These are phyloP conservation scores for Tolmerus cingulatus DNA, from an alignment of 2,888 invertebrate species.

Conservation along the genomic window DNA sequence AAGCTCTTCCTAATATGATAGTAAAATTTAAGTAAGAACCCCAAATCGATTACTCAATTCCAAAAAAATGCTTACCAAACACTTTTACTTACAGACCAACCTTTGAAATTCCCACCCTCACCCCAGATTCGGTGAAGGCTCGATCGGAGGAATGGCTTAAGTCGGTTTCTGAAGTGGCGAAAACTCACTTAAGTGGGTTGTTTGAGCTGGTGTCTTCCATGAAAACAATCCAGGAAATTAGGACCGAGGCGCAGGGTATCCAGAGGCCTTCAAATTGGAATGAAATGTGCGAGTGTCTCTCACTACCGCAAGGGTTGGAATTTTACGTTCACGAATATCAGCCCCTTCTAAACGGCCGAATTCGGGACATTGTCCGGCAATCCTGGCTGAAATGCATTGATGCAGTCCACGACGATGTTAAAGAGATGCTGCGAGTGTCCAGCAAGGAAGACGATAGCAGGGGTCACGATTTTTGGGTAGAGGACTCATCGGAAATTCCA, in stretches of 20 bases:
- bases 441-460: conserved; percentile 69
- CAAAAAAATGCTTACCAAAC: neutral
- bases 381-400: conserved; percentile 61
- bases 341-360: conserved; percentile 74
- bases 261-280: conserved; percentile 71
- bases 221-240: conserved; percentile 75
- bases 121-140: conserved; percentile 59
- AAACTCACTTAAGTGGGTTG: conserved; percentile 69
- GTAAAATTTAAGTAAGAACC: conserved; percentile 64
- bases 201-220: conserved; percentile 73
- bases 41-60: neutral
- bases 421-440: conserved; percentile 59
- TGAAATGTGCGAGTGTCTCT: conserved; percentile 69
- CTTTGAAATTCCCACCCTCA: conserved; percentile 54
- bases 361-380: conserved; percentile 68
- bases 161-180: conserved; percentile 69
- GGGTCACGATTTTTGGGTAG: conserved; percentile 49
- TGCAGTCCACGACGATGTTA: conserved; percentile 63
- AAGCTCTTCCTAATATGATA: conserved; percentile 69
- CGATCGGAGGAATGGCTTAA: conserved; percentile 71
- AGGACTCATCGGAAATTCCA: conserved; percentile 63
- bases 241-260: conserved; percentile 73
- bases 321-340: conserved; percentile 80
- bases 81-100: conserved; percentile 53
- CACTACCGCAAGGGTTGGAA: conserved; percentile 67